Conservation (phyloP, 2,797 vertebrate genomes). For the Urocyon cinereoargenteus region DNA sequence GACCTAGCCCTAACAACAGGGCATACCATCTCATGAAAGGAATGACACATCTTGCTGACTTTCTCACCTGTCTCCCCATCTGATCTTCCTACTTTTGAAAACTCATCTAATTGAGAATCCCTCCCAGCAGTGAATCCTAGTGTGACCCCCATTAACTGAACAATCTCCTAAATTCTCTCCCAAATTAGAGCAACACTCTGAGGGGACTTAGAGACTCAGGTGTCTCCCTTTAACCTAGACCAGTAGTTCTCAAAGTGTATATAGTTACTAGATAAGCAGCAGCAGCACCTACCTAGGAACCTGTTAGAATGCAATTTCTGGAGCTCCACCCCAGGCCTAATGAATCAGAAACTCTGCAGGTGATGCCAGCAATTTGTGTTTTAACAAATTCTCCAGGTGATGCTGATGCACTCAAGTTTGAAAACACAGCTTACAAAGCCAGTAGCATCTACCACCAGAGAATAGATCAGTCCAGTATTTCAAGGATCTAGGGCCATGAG, state of each 20-base stretch:
- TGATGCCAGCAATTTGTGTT: not conserved
- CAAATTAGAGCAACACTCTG: not conserved
- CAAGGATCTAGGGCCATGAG: not conserved
- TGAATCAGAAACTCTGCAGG: not conserved
- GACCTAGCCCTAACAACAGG: not conserved
- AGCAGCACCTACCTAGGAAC: not conserved
- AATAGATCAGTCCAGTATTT: not conserved
- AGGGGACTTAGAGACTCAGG: not conserved
- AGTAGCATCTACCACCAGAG: not conserved
- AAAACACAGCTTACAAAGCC: not conserved
- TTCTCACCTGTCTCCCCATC: not conserved
- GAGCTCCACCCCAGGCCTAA: not conserved
- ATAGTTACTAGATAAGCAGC: not conserved
- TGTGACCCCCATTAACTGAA: not conserved
- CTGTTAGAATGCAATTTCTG: not conserved
- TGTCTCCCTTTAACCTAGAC: not conserved
- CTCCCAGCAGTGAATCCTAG: not conserved
- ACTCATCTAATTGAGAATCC: not conserved
- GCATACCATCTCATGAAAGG: not conserved
- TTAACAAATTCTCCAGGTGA: not conserved
- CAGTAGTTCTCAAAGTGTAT: not conserved
- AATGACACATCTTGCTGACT: not conserved
- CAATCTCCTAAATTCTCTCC: not conserved
- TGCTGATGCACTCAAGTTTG: not conserved
- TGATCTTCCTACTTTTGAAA: conserved; percentile 14